Percentiles rank a stretch among this genome's conserved stretches.
These are phyloP conservation scores for Alca torda DNA, from an alignment of 2,797 vertebrate species.

Conservation along the genomic window DNA sequence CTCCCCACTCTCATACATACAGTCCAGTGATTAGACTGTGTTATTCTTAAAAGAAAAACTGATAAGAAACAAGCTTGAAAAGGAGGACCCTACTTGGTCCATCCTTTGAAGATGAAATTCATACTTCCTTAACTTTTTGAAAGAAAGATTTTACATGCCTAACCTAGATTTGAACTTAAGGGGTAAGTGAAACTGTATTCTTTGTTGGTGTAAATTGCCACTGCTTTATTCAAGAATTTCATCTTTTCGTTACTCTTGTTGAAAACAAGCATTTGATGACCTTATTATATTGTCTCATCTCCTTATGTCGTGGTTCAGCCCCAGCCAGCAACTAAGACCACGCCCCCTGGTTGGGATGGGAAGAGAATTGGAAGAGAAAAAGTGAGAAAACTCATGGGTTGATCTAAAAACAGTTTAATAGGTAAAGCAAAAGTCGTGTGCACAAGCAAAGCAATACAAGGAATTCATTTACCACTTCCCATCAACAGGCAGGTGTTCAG, in stretches of 20 bases:
- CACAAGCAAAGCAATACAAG: too few species aligned
- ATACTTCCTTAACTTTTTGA: not conserved
- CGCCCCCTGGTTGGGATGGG: too few species aligned
- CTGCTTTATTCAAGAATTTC: not conserved
- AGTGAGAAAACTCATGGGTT: too few species aligned
- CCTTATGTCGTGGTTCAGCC: not conserved
- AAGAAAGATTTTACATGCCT: accelerated
- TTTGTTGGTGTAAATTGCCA: not conserved
- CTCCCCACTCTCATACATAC: not conserved
- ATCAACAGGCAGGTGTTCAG: too few species aligned
- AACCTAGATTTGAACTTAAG: not conserved
- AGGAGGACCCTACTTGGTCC: accelerated
- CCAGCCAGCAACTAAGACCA: too few species aligned
- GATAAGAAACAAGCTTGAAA: not conserved
- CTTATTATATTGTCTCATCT: not conserved
- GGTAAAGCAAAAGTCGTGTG: too few species aligned
- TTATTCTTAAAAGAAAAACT: not conserved
- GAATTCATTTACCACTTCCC: too few species aligned
- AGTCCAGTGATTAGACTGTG: not conserved
- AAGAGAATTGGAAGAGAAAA: too few species aligned
- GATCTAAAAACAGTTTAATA: too few species aligned
- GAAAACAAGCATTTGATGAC: not conserved
- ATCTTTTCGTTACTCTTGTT: not conserved
- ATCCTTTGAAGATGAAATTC: not conserved
- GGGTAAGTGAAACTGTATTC: not conserved